Evolutionary conservation across 2,113 vertebrate species (phyloP), one percentile per base, ranked within the genome.

Genomic region (Corythaixoides concolor): DNA sequence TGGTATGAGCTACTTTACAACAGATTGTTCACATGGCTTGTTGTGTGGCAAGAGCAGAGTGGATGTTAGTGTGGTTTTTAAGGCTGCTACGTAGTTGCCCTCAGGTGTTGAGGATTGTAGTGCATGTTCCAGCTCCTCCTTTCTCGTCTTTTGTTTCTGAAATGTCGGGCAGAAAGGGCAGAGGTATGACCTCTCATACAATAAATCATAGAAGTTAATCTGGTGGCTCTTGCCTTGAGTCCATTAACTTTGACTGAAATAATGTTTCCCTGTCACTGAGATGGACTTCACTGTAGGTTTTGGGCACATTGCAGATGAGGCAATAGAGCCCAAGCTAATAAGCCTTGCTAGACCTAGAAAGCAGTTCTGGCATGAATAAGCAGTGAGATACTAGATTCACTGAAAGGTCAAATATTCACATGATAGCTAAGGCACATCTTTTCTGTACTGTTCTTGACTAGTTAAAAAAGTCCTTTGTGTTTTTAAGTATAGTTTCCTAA

Each of bases 261-360:
- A 27, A 16, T 8, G 9, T 75, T 69, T 49, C 37, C 53, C 14
- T 68, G 2, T 28, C 30, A 39, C 17, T 23, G 33, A 82, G 17
- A 5, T 7, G 28, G 22, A 50, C 15, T 50, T 90, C 10, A 35
- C 17, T 63, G 27, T 24, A 75, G 45, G 49, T 53, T 67, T 49
- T 5, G 4, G 11, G 9, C 13, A 3, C 1, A 0, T 62, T 74
- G n/a, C 1, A 16, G 17, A 8, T 17, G 5, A 21, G 21, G 22
- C 4, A 22, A 3, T 66, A 56, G 35, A 56, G 19, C 26, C 12
- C 11, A 59, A 59, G 53, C 19, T 72, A 47, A 14, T 79, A 67
- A 58, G 6, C 15, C 9, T 41, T 60, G 12, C 9, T 66, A 56
- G 22, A 68, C 6, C 8, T 59, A 14, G 22, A 59, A 82, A 28